Conservation (phyloP, 2,888 invertebrate species). For the Xylocampa areola region DNA sequence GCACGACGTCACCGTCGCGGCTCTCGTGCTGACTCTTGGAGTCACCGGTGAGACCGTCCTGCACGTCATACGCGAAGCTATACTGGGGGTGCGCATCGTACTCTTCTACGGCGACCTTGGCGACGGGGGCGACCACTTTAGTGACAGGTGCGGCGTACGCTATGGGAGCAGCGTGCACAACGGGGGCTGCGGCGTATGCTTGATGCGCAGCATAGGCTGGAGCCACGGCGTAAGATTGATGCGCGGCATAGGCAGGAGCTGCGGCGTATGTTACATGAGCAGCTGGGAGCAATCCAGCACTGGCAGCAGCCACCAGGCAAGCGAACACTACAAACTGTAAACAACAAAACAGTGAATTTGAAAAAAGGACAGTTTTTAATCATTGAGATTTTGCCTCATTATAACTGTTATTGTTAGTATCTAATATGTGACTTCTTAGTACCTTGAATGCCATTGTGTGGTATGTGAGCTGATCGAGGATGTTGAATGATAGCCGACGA, state of each 20-base stretch:
- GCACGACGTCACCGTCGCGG: conserved; percentile 84
- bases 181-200: conserved; percentile 66
- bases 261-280: conserved; percentile 69
- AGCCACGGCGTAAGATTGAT: conserved; percentile 57
- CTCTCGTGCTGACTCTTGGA: conserved; percentile 84
- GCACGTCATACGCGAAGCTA: conserved; percentile 89
- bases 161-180: conserved; percentile 68
- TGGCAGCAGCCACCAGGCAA: conserved; percentile 79
- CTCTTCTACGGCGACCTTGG: conserved; percentile 71
- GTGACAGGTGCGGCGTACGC: conserved; percentile 70
- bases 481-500: conserved; percentile 82
- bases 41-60: conserved; percentile 87
- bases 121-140: too few species aligned
- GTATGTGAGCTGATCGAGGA: conserved; percentile 74
- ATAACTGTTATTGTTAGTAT: too few species aligned
- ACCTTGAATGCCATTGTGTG: conserved; percentile 88
- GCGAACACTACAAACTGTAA: conserved; percentile 80
- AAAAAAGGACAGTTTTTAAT: neutral
- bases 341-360: conserved; percentile 44
- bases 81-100: conserved; percentile 79
- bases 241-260: conserved; percentile 61
- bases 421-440: conserved; percentile 41
- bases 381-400: too few species aligned
- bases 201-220: conserved; percentile 52
- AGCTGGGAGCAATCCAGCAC: conserved; percentile 76